Percentiles rank a stretch among this genome's conserved stretches.
Conservation (phyloP, 1,140 invertebrate species). For the Arctopsyche grandis region DNA sequence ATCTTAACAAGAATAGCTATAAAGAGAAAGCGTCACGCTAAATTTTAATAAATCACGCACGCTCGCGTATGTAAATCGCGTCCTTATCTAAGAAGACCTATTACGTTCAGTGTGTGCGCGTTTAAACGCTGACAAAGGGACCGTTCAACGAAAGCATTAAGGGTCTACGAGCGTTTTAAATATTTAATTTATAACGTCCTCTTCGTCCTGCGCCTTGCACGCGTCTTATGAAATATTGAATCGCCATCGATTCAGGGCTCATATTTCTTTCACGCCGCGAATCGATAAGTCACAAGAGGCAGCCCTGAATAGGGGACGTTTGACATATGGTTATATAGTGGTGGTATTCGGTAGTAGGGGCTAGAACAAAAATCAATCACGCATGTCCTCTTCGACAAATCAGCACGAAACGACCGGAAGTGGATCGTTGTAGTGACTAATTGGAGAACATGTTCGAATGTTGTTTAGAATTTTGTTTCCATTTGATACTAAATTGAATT, state of each 20-base stretch:
- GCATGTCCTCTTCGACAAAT: no score
- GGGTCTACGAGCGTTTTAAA: not conserved
- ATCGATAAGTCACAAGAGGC: not conserved
- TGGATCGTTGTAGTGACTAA: no score
- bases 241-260: not conserved
- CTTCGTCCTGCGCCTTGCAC: not conserved
- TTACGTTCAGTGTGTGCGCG: not conserved
- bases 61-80: not conserved
- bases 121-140: constrained; percentile 8
- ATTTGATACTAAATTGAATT: no score
- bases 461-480: no score
- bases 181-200: constrained; percentile 4
- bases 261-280: constrained; percentile 12
- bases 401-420: no score
- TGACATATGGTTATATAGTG: no score
- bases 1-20: no score
- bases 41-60: not conserved
- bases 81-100: constrained; percentile 1
- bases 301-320: no score
- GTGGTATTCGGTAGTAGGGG: no score
- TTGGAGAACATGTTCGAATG: no score
- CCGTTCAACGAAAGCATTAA: not conserved
- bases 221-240: not conserved
- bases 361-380: no score
- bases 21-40: not conserved